These are phyloP conservation scores for Macrobrachium nipponense DNA, from an alignment of 1,140 invertebrate species.

Conservation along the genomic window DNA sequence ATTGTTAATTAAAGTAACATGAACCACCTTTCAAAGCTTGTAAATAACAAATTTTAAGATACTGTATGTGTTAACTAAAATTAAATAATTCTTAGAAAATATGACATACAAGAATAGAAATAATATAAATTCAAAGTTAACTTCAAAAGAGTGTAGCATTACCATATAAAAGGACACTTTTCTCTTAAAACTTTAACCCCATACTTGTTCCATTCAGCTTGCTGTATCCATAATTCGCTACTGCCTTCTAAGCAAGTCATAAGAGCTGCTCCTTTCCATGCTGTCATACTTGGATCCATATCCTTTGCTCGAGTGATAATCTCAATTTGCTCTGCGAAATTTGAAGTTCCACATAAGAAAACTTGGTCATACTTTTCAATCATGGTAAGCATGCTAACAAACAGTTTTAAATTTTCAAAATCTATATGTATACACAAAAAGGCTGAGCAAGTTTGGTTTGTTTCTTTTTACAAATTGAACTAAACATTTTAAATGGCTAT, in stretches of 20 bases:
- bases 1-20: no score
- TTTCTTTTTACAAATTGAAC: no score
- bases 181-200: slow-evolving; percentile 90
- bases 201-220: slow-evolving; percentile 86
- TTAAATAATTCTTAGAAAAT: background rate
- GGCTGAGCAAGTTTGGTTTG: no score
- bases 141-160: slow-evolving; percentile 56
- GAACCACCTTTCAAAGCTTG: no score
- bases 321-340: slow-evolving; percentile 78
- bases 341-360: no score
- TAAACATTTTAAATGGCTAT: no score
- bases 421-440: no score
- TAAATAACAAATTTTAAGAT: no score
- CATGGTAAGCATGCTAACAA: background rate
- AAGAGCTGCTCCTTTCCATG: slow-evolving; percentile 95
- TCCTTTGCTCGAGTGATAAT: slow-evolving; percentile 88
- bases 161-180: slow-evolving; percentile 74
- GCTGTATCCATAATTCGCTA: slow-evolving; percentile 91
- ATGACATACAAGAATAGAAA: background rate
- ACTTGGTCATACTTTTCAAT: background rate
- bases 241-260: slow-evolving; percentile 93
- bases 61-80: background rate
- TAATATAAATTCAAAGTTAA: background rate
- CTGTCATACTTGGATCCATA: slow-evolving; percentile 87
- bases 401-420: no score